Conservation (phyloP, 2,113 vertebrate species). For the Prietella phreatophila region DNA sequence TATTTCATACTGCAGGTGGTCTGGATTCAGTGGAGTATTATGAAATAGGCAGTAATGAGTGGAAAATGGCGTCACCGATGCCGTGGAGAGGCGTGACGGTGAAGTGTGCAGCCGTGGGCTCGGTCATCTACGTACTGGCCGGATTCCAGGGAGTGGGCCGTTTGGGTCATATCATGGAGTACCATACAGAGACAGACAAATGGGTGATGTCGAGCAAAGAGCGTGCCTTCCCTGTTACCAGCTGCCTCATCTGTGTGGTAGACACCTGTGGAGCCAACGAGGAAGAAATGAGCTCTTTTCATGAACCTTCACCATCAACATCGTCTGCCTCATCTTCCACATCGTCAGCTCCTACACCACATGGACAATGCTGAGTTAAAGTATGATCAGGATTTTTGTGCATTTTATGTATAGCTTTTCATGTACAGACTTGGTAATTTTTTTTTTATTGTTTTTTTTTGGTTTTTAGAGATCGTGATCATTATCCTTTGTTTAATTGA, state of each 20-base stretch:
- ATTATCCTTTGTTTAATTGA: background rate
- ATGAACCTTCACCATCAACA: conserved; percentile 29
- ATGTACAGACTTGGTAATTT: background rate
- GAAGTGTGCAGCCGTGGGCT: conserved; percentile 91
- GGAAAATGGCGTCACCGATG: conserved; percentile 89
- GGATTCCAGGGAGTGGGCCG: conserved; percentile 96
- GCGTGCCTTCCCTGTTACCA: conserved; percentile 93
- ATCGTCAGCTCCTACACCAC: background rate
- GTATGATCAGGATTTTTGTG: background rate
- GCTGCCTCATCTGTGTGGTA: conserved; percentile 94
- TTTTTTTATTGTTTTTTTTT: background rate
- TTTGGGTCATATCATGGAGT: conserved; percentile 91
- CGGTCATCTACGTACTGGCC: conserved; percentile 89
- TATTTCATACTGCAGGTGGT: conserved; percentile 74
- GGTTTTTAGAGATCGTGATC: too few species aligned
- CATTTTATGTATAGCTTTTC: background rate
- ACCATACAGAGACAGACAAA: conserved; percentile 91
- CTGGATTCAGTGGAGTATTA: conserved; percentile 95
- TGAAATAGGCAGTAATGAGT: conserved; percentile 89
- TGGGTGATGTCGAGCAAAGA: conserved; percentile 88
- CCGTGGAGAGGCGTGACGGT: conserved; percentile 95
- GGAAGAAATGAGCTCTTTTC: conserved; percentile 69
- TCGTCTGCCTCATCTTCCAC: conserved; percentile 32
- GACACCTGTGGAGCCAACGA: conserved; percentile 96
- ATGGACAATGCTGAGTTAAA: conserved; percentile 8